Base-by-base conservation (phyloP, 2,888 invertebrate species). In the Leptogaster cylindrica region DNA sequence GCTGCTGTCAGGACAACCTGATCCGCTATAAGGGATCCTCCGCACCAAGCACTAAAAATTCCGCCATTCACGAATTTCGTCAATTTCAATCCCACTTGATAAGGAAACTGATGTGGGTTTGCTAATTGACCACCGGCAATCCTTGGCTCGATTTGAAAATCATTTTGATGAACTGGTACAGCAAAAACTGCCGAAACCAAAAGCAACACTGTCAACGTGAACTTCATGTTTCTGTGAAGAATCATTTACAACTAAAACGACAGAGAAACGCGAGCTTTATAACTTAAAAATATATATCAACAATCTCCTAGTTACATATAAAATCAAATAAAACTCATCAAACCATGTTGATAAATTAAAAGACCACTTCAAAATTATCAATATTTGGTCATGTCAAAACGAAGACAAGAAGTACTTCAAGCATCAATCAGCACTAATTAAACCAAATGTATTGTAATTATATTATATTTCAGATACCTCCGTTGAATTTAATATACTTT, bases 101-200 rank as follows among this genome's bases (percentile, higher is more conserved):
- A 70, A 2, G 70, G 69, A 20, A 71, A 71, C 63, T 69, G 68
- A 36, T 69, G 64, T 8, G 69, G 71, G 12, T 10, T n/a, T 1
- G 71, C 71, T 28, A 55, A 23, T 46, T 65, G 6, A 5, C 71
- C 71, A 20, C 67, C 66, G 28, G 68, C 66, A 46, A 71, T 70
- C 16, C 71, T 66, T 1, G 39, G 7, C 7, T 39, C 25, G 16
- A 58, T 58, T 7, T 12, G 8, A 4, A 28, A 33, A 31, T 31
- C 28, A 27, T 4, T 6, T 46, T 23, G 2, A 2, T 20, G n/a
- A 23, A 23, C 46, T n/a, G 58, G 39, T 8, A 36, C 36, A 4
- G 58, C 58, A 20, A 58, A 12, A 8, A 27, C 58, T 7, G 28
- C 27, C 6, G 58, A 7, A n/a, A 58, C 36, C 3, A 58, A 28